These are phyloP conservation scores for Lepidonotus clava DNA, from an alignment of 2,888 invertebrate species.

Conservation along the genomic window DNA sequence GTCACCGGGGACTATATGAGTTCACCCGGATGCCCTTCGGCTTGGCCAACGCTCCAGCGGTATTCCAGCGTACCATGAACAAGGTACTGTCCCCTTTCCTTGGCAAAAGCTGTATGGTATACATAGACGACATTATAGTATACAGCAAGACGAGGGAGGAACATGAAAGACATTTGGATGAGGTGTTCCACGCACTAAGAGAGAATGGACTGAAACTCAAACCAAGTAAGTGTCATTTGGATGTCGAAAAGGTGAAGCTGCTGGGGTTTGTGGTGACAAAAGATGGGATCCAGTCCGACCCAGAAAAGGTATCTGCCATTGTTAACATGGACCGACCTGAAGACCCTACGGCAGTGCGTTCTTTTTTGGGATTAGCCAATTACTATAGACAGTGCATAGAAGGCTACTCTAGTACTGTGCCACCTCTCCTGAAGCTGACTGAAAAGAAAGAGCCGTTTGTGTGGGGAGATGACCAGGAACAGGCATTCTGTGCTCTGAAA, in stretches of 20 bases:
- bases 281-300: conserved; percentile 58
- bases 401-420: conserved; percentile 38
- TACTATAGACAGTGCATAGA: conserved; percentile 50
- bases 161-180: conserved; percentile 55
- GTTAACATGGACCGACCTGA: conserved; percentile 33
- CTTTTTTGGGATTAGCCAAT: conserved; percentile 50
- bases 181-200: conserved; percentile 56
- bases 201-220: conserved; percentile 58
- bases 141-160: conserved; percentile 18
- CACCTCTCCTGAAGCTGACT: conserved; percentile 20
- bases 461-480: conserved; percentile 7
- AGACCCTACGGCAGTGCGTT: not conserved
- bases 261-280: conserved; percentile 55
- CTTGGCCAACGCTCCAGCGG: conserved; percentile 58
- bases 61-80: conserved; percentile 58
- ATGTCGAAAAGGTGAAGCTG: conserved; percentile 51
- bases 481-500: not conserved
- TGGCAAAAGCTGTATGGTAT: conserved; percentile 49
- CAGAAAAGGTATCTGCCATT: conserved; percentile 58
- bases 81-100: not conserved
- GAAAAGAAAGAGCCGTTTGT: not conserved
- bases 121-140: conserved; percentile 61
- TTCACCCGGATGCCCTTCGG: conserved; percentile 60
- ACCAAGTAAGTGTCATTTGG: conserved; percentile 59
- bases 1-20: conserved; percentile 56